phyloP scores from a whole-genome alignment of 1,140 invertebrate species.

The Drosophila elegans region DNA sequence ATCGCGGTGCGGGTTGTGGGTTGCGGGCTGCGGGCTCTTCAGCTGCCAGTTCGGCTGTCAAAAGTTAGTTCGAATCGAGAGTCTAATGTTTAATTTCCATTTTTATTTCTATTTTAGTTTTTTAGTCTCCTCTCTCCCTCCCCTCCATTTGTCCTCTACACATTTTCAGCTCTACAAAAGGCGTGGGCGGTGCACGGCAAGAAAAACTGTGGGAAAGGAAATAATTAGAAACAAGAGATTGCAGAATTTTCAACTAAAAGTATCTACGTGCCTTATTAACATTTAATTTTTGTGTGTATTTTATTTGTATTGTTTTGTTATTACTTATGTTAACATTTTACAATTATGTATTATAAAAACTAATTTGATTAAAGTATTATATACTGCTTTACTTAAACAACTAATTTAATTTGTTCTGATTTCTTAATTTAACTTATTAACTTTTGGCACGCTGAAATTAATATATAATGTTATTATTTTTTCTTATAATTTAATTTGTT shows the following conservation, averaged over 20 bases:
- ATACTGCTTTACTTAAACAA: too few relatives aligned
- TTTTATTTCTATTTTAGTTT: slow-evolving; percentile 36
- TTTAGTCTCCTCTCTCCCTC: not conserved
- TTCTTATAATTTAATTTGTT: too few relatives aligned
- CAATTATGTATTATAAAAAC: not conserved
- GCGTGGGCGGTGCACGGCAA: slow-evolving; percentile 46
- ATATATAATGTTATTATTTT: too few relatives aligned
- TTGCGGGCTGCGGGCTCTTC: slow-evolving; percentile 21
- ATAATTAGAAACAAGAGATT: not conserved
- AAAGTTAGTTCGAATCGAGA: slow-evolving; percentile 67
- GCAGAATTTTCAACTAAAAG: too few relatives aligned
- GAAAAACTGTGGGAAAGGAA: not conserved
- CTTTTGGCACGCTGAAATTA: too few relatives aligned
- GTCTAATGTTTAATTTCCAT: slow-evolving; percentile 36
- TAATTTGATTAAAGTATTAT: not conserved
- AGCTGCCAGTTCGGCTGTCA: slow-evolving; percentile 55
- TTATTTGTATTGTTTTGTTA: not conserved
- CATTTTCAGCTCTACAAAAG: slow-evolving; percentile 25
- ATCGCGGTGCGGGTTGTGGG: slow-evolving; percentile 8
- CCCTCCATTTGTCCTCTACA: slow-evolving; percentile 3
- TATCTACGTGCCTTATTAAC: too few relatives aligned
- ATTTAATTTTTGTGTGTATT: too few relatives aligned
- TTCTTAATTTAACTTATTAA: too few relatives aligned
- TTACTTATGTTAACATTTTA: not conserved
- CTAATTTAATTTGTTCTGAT: too few relatives aligned